Evolutionary conservation across 2,113 vertebrate species (phyloP).

Genomic region (Cephalopterus ornatus): DNA sequence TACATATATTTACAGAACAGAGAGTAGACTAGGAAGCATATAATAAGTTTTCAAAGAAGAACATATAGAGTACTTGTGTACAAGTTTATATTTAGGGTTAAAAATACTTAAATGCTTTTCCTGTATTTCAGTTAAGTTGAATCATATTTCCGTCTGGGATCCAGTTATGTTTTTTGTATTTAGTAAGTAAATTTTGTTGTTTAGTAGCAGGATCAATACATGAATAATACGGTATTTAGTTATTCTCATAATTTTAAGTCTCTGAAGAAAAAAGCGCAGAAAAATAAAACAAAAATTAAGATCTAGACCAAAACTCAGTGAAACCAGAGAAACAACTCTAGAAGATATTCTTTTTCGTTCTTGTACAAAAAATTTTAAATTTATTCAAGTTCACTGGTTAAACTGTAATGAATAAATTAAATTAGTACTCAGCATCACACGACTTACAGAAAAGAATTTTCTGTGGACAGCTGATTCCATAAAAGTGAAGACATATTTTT

Average conservation of each 20-base stretch:
- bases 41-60: background rate
- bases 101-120: background rate
- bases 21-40: background rate
- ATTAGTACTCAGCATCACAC: background rate
- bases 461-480: background rate
- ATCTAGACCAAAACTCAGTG: background rate
- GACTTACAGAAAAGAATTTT: background rate
- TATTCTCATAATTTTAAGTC: background rate
- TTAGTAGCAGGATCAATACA: background rate
- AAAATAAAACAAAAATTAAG: background rate
- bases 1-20: background rate
- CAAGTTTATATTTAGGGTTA: background rate
- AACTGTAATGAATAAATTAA: background rate
- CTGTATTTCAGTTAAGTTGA: background rate
- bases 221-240: background rate
- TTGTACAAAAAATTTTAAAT: background rate
- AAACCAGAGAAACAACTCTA: background rate
- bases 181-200: background rate
- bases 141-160: background rate
- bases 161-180: background rate
- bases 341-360: background rate
- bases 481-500: background rate
- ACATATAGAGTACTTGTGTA: background rate
- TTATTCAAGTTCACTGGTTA: background rate
- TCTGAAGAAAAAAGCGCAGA: background rate